A percentile compares a stretch with the other conserved stretches of the same genome.
Conservation (phyloP, 2,113 vertebrate genomes). For the Lagenorhynchus albirostris region DNA sequence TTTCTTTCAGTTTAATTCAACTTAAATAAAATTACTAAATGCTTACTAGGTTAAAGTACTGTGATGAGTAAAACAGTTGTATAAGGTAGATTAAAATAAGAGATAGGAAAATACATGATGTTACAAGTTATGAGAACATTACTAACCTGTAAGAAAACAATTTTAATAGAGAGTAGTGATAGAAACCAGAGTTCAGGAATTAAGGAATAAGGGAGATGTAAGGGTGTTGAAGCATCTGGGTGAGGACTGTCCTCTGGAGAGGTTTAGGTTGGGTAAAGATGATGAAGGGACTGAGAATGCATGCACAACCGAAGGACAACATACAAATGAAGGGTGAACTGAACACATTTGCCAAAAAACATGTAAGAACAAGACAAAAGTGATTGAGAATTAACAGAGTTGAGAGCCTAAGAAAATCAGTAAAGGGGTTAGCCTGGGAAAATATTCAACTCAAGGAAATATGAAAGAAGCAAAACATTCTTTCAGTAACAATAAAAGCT, state of each 20-base stretch:
- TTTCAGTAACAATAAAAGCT: neutral
- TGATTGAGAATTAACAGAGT: neutral
- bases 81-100: neutral
- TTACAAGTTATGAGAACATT: neutral
- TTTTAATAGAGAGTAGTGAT: neutral
- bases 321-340: neutral
- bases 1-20: neutral
- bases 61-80: neutral
- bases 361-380: neutral
- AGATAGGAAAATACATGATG: neutral
- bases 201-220: neutral
- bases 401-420: neutral
- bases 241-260: neutral
- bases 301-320: neutral
- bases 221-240: neutral
- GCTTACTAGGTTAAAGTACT: neutral
- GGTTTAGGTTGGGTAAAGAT: neutral
- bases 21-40: neutral
- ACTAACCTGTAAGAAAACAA: neutral
- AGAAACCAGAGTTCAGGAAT: neutral
- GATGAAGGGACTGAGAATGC: neutral
- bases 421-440: neutral
- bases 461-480: neutral
- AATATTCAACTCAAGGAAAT: neutral
- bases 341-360: neutral